Percentiles rank a stretch among this genome's conserved stretches.
Evolutionary conservation across 2,797 vertebrate genomes (phyloP).

Genomic region (Columba guinea): DNA sequence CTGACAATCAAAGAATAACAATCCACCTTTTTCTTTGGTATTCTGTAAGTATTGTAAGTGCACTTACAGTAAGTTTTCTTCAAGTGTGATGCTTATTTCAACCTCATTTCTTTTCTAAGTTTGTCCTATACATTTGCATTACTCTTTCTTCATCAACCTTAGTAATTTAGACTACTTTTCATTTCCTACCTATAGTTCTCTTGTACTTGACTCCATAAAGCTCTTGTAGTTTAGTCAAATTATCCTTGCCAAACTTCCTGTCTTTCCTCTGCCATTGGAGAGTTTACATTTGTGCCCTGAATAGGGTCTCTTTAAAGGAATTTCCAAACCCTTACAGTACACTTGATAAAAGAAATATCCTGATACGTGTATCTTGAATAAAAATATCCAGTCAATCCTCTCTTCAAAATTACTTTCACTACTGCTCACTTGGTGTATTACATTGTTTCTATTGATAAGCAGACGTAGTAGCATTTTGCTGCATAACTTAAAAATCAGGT

Average conservation of each 20-base stretch:
- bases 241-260: neutral
- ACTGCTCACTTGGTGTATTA: neutral
- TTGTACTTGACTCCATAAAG: neutral
- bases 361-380: neutral
- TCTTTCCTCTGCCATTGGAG: neutral
- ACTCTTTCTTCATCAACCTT: neutral
- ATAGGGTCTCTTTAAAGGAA: neutral
- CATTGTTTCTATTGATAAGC: neutral
- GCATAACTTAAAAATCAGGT: neutral
- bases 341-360: neutral
- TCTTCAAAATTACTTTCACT: neutral
- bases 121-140: neutral
- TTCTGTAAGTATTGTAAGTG: neutral
- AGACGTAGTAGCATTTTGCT: neutral
- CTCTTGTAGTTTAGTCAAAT: neutral
- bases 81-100: neutral
- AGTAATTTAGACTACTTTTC: neutral
- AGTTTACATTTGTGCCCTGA: neutral
- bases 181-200: neutral
- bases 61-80: neutral
- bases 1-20: neutral
- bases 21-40: neutral
- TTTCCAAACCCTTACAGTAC: neutral
- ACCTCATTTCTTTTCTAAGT: neutral
- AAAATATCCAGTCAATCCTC: neutral